Evolutionary conservation across 2,888 invertebrate genomes (phyloP).

Genomic region (Melieria crassipennis): DNA sequence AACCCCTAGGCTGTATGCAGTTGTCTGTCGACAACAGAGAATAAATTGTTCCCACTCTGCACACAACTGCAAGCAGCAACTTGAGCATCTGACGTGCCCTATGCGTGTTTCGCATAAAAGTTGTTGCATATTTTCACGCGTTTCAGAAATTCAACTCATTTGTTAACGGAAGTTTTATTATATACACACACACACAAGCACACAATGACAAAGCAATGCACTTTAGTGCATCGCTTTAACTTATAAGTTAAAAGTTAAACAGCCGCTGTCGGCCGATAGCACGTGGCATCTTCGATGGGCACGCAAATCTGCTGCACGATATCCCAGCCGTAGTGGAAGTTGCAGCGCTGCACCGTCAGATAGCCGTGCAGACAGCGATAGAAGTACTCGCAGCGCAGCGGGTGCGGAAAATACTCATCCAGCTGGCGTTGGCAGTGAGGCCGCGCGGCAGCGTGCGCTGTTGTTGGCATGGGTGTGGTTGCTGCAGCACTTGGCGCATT

Average conservation of each 20-base stretch:
- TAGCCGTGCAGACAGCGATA: conserved; percentile 53
- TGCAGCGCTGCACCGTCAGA: conserved; percentile 54
- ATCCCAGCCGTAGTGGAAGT: conserved; percentile 54
- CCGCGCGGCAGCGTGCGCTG: neutral
- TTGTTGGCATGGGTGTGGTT: neutral
- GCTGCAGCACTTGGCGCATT: neutral
- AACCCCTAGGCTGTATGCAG: too few relatives aligned
- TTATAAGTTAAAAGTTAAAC: neutral
- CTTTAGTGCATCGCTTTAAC: too few relatives aligned
- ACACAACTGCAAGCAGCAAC: too few relatives aligned
- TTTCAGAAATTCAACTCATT: neutral
- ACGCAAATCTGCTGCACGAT: conserved; percentile 47
- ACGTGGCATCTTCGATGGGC: conserved; percentile 46
- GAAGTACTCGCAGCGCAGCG: conserved; percentile 55
- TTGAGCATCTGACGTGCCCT: neutral
- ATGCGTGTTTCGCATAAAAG: neutral
- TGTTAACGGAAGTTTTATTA: too few relatives aligned
- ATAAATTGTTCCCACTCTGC: too few relatives aligned
- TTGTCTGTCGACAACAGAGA: too few relatives aligned
- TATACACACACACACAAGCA: neutral
- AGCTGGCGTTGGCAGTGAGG: conserved; percentile 29
- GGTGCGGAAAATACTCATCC: conserved; percentile 50
- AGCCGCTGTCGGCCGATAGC: conserved; percentile 33
- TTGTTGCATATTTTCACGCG: conserved; percentile 6
- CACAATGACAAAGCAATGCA: neutral